phyloP scores from a whole-genome alignment of 2,888 invertebrate genomes.

The Dysmachus trigonus region DNA sequence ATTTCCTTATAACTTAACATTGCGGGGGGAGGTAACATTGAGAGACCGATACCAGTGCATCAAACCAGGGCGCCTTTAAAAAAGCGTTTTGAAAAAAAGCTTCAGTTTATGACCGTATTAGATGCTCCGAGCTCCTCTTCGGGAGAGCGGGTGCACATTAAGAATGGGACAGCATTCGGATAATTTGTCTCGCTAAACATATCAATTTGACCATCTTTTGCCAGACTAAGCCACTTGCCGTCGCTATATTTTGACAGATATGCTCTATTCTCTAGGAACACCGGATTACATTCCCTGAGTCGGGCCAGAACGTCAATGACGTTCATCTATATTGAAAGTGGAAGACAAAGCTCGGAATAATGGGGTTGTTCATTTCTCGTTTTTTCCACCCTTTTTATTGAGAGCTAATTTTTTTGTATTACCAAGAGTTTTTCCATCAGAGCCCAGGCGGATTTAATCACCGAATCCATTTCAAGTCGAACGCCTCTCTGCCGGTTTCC shows the following conservation, averaged over 20 bases:
- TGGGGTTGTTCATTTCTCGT: slow-evolving; percentile 23
- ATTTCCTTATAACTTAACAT: no score
- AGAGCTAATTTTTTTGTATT: background rate
- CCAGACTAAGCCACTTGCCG: background rate
- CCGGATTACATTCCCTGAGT: background rate
- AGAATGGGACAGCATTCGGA: slow-evolving; percentile 44
- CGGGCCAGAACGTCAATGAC: background rate
- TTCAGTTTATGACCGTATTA: background rate
- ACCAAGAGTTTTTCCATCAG: background rate
- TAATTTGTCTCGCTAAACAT: slow-evolving; percentile 48
- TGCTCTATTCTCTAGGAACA: slow-evolving; percentile 32
- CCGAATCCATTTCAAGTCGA: background rate
- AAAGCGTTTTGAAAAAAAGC: no score
- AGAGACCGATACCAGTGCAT: no score
- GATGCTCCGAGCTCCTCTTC: background rate
- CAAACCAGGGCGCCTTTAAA: no score
- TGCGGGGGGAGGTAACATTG: no score
- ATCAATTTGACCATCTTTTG: slow-evolving; percentile 45
- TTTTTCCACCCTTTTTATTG: background rate
- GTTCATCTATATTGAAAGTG: background rate
- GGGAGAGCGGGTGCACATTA: background rate
- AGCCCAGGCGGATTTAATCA: background rate
- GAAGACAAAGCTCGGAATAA: slow-evolving; percentile 26
- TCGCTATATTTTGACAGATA: slow-evolving; percentile 45
- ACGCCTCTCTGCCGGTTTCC: background rate